These are phyloP conservation scores for Troides helena DNA, from an alignment of 2,888 invertebrate genomes.

Conservation along the genomic window DNA sequence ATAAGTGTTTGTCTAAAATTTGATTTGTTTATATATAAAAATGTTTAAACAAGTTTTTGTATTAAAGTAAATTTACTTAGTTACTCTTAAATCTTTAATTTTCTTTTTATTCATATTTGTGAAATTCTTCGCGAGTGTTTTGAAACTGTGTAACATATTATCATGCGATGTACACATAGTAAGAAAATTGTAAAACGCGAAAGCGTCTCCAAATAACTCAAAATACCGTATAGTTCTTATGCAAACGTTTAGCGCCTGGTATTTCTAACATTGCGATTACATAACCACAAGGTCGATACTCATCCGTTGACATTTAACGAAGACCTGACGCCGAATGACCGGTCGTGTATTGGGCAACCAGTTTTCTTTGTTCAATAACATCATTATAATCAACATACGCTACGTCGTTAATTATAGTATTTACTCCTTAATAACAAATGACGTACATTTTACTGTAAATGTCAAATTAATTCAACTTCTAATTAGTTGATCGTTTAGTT, in stretches of 20 bases:
- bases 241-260: slow-evolving; percentile 49
- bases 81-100: too few relatives aligned
- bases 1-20: too few relatives aligned
- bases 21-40: too few relatives aligned
- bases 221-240: slow-evolving; percentile 47
- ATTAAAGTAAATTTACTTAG: too few relatives aligned
- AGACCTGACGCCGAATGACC: slow-evolving; percentile 55
- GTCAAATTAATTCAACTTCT: neutral
- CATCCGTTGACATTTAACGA: slow-evolving; percentile 70
- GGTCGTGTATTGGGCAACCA: slow-evolving; percentile 62
- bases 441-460: neutral
- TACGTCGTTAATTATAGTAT: slow-evolving; percentile 15
- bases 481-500: too few relatives aligned
- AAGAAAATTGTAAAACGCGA: neutral
- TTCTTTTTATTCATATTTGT: too few relatives aligned
- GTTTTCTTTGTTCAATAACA: slow-evolving; percentile 43
- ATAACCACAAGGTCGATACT: slow-evolving; percentile 67
- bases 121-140: too few relatives aligned
- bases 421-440: slow-evolving; percentile 2
- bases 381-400: slow-evolving; percentile 10
- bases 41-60: too few relatives aligned
- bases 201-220: slow-evolving; percentile 32
- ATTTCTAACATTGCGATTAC: slow-evolving; percentile 66
- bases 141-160: too few relatives aligned
- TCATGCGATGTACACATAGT: too few relatives aligned